Percentiles rank a stretch among this genome's conserved stretches.
These are phyloP conservation scores for Dicerorhinus sumatrensis DNA, from an alignment of 2,113 vertebrate species.

Conservation along the genomic window DNA sequence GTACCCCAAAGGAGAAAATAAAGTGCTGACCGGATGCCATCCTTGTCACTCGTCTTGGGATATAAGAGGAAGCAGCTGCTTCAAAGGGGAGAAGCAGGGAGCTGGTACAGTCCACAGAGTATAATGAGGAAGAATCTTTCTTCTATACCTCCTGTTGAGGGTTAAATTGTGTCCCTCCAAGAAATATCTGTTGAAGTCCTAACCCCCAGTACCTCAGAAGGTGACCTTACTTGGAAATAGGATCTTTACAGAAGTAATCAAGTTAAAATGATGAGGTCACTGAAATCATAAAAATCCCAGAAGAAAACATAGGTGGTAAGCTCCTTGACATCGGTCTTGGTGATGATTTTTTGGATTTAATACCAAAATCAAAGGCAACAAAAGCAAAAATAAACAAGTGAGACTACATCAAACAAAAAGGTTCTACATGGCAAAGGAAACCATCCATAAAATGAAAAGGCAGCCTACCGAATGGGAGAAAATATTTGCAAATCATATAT, in stretches of 20 bases:
- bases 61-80: background rate
- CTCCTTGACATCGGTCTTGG: background rate
- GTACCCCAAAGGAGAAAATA: background rate
- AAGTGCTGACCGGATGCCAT: background rate
- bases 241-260: background rate
- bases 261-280: background rate
- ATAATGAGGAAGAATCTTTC: background rate
- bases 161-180: background rate
- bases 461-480: background rate
- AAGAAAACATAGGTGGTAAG: background rate
- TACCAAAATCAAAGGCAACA: background rate
- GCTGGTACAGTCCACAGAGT: background rate
- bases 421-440: background rate
- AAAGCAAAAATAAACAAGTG: background rate
- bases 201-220: background rate
- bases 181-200: background rate
- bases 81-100: background rate
- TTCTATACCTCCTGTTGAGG: background rate
- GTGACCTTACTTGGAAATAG: background rate
- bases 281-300: background rate
- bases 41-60: background rate
- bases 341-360: background rate
- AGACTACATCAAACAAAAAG: background rate
- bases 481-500: background rate
- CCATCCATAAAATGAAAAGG: background rate